Evolutionary conservation across 2,113 vertebrate species (phyloP), one percentile per base, ranked within the genome.

Genomic region (Odocoileus virginianus): DNA sequence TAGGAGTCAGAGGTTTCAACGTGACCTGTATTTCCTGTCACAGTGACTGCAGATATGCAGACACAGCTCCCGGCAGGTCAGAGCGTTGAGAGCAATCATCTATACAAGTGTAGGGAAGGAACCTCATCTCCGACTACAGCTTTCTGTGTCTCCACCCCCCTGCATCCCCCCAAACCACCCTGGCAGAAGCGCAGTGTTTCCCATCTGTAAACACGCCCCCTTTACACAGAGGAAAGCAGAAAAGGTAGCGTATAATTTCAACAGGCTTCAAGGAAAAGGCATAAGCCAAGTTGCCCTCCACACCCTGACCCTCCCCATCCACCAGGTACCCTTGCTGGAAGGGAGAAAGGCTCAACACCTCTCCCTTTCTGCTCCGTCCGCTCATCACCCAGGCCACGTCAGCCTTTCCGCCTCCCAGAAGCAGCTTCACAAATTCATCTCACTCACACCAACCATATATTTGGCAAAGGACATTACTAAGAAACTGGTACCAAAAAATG

Each of bases 251-350:
- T 28, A 10, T 8, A 58, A 12, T 5, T 17, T 2, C 58, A 82
- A 36, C 0, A 17, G 43, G n/a, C 71, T 61, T 64, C 90, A 64
- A 52, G 16, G 16, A 45, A 40, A 40, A 90, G n/a, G 67, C n/a
- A n/a, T 8, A 13, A 83, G n/a, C 50, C 50, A 55, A 55, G 33
- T 15, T n/a, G 33, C 81, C 21, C 21, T 16, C 52, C 21, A 27
- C 7, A 15, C 13, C 33, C 79, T 5, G 11, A n/a, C 11, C 12
- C 79, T 14, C 19, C 50, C 50, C 33, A 54, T 54, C 30, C 50
- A n/a, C 50, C 6, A 12, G 14, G 19, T 1, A 16, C 17, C 8
- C 2, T 2, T n/a, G 64, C 0, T 15, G 21, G 45, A 52, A 45
- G 0, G 5, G 43, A 71, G 23, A 12, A 60, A 50, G 67, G 16